A percentile compares a stretch with the other conserved stretches of the same genome.
Evolutionary conservation across 2,113 vertebrate species (phyloP).

Genomic region (Hydrolagus affinis): DNA sequence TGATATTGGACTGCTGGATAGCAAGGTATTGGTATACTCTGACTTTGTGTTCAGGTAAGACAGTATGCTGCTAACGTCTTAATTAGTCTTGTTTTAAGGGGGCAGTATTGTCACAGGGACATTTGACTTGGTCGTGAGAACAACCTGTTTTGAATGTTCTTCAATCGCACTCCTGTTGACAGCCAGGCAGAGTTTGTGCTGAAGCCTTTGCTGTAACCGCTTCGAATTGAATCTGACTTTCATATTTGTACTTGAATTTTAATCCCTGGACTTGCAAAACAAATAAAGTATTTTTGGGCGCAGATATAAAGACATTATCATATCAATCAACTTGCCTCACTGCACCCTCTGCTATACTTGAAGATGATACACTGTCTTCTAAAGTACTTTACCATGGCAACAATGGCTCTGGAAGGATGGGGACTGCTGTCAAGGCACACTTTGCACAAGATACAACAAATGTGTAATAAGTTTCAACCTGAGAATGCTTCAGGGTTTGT

Average conservation of each 20-base stretch:
- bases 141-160: neutral
- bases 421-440: neutral
- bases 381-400: conserved; percentile 15
- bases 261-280: neutral
- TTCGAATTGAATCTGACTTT: neutral
- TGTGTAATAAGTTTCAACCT: conserved; percentile 12
- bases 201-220: neutral
- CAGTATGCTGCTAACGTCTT: no score
- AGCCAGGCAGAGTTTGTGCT: neutral
- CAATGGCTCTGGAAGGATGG: neutral
- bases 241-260: neutral
- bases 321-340: conserved; percentile 1
- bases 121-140: no score
- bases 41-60: no score
- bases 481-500: neutral
- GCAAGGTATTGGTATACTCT: no score
- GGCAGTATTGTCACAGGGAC: no score
- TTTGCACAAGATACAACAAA: neutral
- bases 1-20: no score
- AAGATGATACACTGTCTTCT: conserved; percentile 7
- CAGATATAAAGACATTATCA: neutral
- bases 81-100: no score
- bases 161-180: no score
- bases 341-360: conserved; percentile 10
- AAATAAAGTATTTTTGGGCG: neutral